Percentiles rank a stretch among this genome's conserved stretches.
Conservation (phyloP, 1,140 invertebrate genomes). For the Schlechtendalia chinensis region DNA sequence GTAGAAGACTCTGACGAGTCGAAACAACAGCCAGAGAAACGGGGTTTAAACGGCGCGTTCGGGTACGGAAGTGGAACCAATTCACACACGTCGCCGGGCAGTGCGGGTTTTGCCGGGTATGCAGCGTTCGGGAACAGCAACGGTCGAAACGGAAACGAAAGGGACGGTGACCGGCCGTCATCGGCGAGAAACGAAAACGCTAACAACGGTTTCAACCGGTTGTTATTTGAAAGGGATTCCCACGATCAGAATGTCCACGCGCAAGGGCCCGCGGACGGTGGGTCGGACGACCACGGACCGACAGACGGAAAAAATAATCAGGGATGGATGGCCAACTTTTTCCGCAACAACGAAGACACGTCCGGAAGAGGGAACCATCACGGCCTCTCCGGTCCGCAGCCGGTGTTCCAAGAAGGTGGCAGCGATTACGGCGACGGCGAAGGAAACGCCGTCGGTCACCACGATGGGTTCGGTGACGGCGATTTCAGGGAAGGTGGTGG, state of each 20-base stretch:
- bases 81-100: not conserved
- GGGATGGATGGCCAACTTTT: slow-evolving; percentile 18
- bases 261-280: not conserved
- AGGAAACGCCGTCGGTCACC: not conserved
- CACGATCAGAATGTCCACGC: not conserved
- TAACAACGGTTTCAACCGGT: slow-evolving; percentile 15
- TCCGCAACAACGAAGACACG: not conserved
- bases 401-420: not conserved
- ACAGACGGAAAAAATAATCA: not conserved
- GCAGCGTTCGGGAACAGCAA: not conserved
- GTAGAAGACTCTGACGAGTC: slow-evolving; percentile 55
- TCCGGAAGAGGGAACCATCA: no score
- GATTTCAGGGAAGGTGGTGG: not conserved
- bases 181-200: not conserved
- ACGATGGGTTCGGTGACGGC: no score
- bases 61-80: slow-evolving; percentile 32
- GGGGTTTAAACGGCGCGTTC: slow-evolving; percentile 61
- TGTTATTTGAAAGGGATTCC: not conserved
- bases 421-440: not conserved
- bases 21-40: slow-evolving; percentile 68
- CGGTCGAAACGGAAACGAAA: not conserved
- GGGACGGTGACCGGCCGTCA: not conserved
- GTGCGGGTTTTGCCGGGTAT: not conserved
- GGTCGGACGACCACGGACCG: not conserved
- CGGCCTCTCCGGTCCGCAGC: not conserved